These are phyloP conservation scores for Lasioglossum baleicum DNA, from an alignment of 1,140 invertebrate species.

Conservation along the genomic window DNA sequence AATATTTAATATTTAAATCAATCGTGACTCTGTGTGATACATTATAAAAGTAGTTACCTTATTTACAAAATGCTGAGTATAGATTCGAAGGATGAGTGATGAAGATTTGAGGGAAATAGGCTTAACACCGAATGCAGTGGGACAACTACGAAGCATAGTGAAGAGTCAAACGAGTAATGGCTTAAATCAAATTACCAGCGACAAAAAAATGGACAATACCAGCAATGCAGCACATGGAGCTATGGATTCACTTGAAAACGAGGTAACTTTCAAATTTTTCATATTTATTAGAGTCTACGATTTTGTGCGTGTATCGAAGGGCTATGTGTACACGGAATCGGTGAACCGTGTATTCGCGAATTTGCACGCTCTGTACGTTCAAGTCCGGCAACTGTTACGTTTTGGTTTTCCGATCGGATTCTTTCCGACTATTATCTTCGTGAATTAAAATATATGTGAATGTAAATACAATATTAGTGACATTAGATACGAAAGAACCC, in stretches of 20 bases:
- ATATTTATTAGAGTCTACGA: background rate
- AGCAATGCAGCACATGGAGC: conserved; percentile 66
- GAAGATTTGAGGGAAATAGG: conserved; percentile 80
- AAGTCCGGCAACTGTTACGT: too few relatives aligned
- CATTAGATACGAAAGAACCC: too few relatives aligned
- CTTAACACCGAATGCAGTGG: conserved; percentile 79
- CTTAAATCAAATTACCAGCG: conserved; percentile 73
- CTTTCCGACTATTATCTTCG: too few relatives aligned
- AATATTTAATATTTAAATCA: background rate
- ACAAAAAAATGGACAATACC: conserved; percentile 71
- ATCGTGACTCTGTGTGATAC: background rate
- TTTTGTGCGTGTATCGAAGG: too few relatives aligned
- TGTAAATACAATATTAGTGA: too few relatives aligned
- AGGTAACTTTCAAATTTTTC: conserved; percentile 63
- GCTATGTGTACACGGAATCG: too few relatives aligned
- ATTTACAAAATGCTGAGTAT: conserved; percentile 27
- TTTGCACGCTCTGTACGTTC: too few relatives aligned
- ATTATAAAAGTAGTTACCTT: background rate
- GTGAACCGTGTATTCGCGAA: too few relatives aligned
- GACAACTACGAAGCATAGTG: conserved; percentile 82
- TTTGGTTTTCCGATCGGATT: too few relatives aligned
- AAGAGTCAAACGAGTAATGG: conserved; percentile 80
- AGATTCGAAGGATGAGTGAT: conserved; percentile 82
- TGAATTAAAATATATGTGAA: too few relatives aligned
- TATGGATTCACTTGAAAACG: conserved; percentile 70